Evolutionary conservation across 2,797 vertebrate genomes (phyloP), one percentile per base, ranked within the genome.

Genomic region (Antrozous pallidus): DNA sequence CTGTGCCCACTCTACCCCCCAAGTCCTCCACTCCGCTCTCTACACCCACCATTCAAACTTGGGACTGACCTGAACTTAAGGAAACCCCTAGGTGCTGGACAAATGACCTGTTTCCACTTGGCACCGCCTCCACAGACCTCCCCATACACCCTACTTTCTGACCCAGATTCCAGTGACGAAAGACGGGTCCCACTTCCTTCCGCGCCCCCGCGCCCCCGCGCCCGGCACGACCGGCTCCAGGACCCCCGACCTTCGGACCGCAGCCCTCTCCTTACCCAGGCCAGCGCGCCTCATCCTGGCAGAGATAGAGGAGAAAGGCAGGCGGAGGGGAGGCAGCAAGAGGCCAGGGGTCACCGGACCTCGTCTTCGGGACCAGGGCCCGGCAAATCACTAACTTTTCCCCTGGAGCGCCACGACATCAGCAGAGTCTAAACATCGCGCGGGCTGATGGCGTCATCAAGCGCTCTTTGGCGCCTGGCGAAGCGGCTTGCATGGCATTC

Each of bases 381-480:
- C 16, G 3, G 3, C 6, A 2, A 63, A 83, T n/a, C 24, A 69
- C 11, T 49, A 96, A 95, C 88, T 92, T 92, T 83, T 16, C 20
- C 49, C 33, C 54, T 10, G n/a, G 20, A 90, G 87, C 92, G 96
- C 97, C 96, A 97, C 97, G 93, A 96, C 97, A 95, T 36, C 97
- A 77, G 36, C 22, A 1, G 28, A 94, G 31, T 61, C 94, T 88
- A 92, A 96, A 95, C 94, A 83, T 4, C 40, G 96, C 96, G 97
- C 97, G 5, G 63, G 6, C 0, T 96, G 93, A 97, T 97, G 88
- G 40, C 93, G 96, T 97, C 90, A 97, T 8, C 1, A 31, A 13
- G 26, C 45, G 16, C 81, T 31, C 24, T 24, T 4, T 8, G 45
- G 81, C 7, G 40, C 31, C 4, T 8, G 17, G n/a, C 1, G 28